Evolutionary conservation across 37 sponge, comb jelly and placozoan genomes (phyloP), one percentile per base, ranked within the genome.

Genomic region (Hexactinellida sp.): DNA sequence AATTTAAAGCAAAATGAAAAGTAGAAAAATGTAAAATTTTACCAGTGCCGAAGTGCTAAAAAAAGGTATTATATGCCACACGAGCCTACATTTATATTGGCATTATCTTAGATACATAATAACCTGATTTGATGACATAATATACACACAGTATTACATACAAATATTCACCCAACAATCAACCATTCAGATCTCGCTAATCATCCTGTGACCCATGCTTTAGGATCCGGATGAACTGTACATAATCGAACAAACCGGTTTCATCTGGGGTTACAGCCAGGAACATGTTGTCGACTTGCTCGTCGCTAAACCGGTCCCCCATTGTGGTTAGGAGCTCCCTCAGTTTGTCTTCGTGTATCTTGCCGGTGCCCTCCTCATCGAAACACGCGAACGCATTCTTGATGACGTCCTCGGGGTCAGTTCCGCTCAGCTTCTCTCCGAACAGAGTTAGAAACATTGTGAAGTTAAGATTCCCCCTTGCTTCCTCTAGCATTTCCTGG

Each of bases 161-260:
- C 52, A 19, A 47, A 7, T 25, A 63, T 23, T 25, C 25, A 28
- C 76, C 13, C 25, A 41, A 41, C n/a, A n/a, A 23, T 63, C 76
- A 63, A 63, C 76, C 76, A 63, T 21, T 63, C 76, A 63, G 13
- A 10, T 3, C 76, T 21, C 36, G 25, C 85, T 82, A 91, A 16
- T 97, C 98, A 54, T 97, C 96, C 89, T 97, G 95, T 23, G 94
- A 91, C n/a, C 98, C 98, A 38, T 97, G 95, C 38, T 97, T 97
- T 34, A 97, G 90, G 76, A 97, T 93, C 1, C 94, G 83, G 38
- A 94, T 95, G 89, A 97, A 97, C 24, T 94, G 96, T 38, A 85
- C 82, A 85, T 97, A 97, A 85, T 97, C 98, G 86, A 97, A 97
- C 85, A 88, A 88, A 21, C 98, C 98, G 54, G 54, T 38, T 37